phyloP scores from a whole-genome alignment of 1,140 invertebrate species.

The Oedothorax gibbosus region DNA sequence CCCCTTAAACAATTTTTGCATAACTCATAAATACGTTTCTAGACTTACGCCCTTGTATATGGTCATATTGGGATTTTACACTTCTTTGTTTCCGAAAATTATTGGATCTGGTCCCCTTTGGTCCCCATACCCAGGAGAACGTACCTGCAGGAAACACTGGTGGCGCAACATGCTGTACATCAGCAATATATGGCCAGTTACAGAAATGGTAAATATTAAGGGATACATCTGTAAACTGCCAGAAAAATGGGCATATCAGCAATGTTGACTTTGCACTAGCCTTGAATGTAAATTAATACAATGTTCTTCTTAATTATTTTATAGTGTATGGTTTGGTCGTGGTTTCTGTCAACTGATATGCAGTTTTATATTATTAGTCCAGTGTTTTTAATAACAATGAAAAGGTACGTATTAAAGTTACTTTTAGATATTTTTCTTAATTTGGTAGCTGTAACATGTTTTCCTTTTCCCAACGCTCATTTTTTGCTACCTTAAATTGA shows the following conservation, averaged over 20 bases:
- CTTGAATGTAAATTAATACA: background rate
- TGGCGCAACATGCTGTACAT: constrained; percentile 63
- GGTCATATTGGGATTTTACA: constrained; percentile 12
- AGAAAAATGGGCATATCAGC: background rate
- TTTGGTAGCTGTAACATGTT: too few species aligned
- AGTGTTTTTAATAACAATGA: constrained; percentile 76
- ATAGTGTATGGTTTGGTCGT: constrained; percentile 84
- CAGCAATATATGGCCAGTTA: constrained; percentile 53
- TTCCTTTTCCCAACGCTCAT: too few species aligned
- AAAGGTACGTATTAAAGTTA: constrained; percentile 12
- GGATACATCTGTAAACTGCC: background rate
- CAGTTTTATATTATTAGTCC: constrained; percentile 82
- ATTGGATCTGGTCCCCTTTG: constrained; percentile 51
- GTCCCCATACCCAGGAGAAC: background rate
- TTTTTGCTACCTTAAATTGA: too few species aligned
- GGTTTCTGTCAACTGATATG: constrained; percentile 86
- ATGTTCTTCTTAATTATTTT: constrained; percentile 1
- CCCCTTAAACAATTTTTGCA: too few species aligned
- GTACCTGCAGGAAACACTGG: constrained; percentile 62
- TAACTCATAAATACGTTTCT: background rate
- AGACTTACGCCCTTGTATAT: constrained; percentile 58
- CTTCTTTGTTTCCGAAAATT: constrained; percentile 10
- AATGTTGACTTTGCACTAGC: background rate
- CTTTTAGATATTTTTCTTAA: too few species aligned
- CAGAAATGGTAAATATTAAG: background rate